Base-by-base conservation (phyloP, 92 coral and sea anemone species). In the Pocillopora meandrina region DNA sequence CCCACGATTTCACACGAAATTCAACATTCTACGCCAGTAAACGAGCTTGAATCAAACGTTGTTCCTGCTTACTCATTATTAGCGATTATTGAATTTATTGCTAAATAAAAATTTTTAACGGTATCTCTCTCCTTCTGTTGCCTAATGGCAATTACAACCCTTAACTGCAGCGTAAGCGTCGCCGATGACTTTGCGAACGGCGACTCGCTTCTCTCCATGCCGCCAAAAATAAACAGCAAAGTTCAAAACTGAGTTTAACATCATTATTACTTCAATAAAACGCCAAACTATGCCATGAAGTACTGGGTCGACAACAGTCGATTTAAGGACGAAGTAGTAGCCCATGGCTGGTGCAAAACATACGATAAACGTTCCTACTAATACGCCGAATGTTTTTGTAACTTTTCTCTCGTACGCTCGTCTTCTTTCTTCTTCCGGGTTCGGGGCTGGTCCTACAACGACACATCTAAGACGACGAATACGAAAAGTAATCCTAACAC, bases 211-310 rank as follows among this genome's bases (percentile, higher is more conserved):
- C 1, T 83, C 86, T 61, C 33, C 56, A 63, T 83, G 86, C 17
- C 86, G 86, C 17, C 16, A 21, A 56, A 72, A 83, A 64, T 83
- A 83, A 10, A 83, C 79, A 18, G 79, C 9, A 56, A 83, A 83
- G 61, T 83, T 73, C 55, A 83, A 7, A 8, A 83, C 72, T 17
- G 86, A 72, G 74, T 74, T 74, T 12, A 83, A 18, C 86, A 83
- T 83, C 86, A 83, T 83, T 3, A 74, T 55, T 16, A 80, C 74
- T 47, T 83, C 86, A 15, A 83, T 83, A 18, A 20, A 83, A 15
- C 86, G 86, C 86, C 86, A 83, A 10, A 83, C 70, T 73, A 83
- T 56, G 56, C 59, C 31, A 64, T 73, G 86, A 55, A 83, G 72
- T 23, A 9, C 31, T 26, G 3, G 31, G 21, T 36, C 55, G 26